Evolutionary conservation across 2,888 invertebrate species (phyloP), one percentile per base, ranked within the genome.

Genomic region (Spatulosminthurus flaviceps): DNA sequence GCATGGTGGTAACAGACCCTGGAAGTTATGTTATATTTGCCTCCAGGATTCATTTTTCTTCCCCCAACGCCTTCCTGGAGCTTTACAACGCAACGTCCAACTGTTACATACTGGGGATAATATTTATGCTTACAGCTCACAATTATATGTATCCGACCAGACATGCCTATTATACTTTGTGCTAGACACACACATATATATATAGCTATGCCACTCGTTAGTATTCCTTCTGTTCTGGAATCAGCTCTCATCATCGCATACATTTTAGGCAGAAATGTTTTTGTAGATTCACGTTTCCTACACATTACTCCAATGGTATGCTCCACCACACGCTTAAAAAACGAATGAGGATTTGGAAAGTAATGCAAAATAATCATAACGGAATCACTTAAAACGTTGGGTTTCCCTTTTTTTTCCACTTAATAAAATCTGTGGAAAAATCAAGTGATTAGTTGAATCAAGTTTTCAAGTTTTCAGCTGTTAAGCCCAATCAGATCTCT

Each of bases 11-110:
- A 64, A 64, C 64, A 64, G 64, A 24, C 64, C 21, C 70, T 70
- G 69, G 69, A 29, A 69, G 22, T 70, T 21, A 41, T 70, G 70
- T 22, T 70, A 70, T 29, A 70, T 74, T 74, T 74, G 74, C 74
- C 74, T 74, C 61, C 61, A 74, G 74, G 74, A 74, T 74, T 74
- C 74, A 74, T 74, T 74, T 74, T 61, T 51, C 61, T 74, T 61
- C 51, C 74, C 74, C 74, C 74, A 74, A 24, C 71, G 29, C 41
- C 42, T 71, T 42, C 24, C 41, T 22, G 51, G 51, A 51, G 51
- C 51, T 51, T 5, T 51, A n/a, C n/a, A 51, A 51, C 51, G 16
- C 51, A 51, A 16, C 51, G 51, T 51, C 51, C 51, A 67, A 29
- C 26, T 67, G 29, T 67, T 29, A 28, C 64, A 26, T 21, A 21